phyloP scores from a whole-genome alignment of 2,888 invertebrate genomes.

The Alentia gelatinosa region DNA sequence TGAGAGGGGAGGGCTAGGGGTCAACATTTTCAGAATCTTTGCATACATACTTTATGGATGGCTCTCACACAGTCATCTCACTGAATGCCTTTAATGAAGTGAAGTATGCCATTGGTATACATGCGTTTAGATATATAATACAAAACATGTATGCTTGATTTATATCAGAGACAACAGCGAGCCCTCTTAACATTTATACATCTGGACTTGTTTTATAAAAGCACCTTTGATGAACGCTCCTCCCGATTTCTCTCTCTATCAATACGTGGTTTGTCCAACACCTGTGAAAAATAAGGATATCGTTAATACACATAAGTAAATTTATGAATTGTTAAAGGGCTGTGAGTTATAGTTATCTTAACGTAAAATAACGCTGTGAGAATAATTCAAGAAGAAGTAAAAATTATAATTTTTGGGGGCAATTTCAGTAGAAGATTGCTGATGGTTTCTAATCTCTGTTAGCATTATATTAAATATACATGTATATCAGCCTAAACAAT shows the following conservation, averaged over 20 bases:
- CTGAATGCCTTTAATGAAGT: too few species aligned
- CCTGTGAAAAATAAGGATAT: background rate
- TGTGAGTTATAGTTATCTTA: background rate
- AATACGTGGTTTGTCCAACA: background rate
- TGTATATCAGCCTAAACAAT: too few species aligned
- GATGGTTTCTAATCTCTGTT: background rate
- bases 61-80: too few species aligned
- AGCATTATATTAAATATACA: background rate
- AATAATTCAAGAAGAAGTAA: background rate
- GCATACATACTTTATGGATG: too few species aligned
- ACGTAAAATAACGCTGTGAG: background rate
- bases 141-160: too few species aligned
- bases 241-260: background rate
- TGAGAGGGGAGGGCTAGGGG: too few species aligned
- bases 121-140: too few species aligned
- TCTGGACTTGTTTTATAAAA: background rate
- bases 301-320: background rate
- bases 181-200: too few species aligned
- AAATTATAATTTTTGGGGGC: background rate
- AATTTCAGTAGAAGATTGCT: background rate
- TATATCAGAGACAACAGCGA: too few species aligned
- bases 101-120: too few species aligned
- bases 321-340: background rate
- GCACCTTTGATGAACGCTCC: constrained; percentile 37
- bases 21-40: too few species aligned